phyloP scores from a whole-genome alignment of 2,797 vertebrate genomes.

The Chrosomus eos region DNA sequence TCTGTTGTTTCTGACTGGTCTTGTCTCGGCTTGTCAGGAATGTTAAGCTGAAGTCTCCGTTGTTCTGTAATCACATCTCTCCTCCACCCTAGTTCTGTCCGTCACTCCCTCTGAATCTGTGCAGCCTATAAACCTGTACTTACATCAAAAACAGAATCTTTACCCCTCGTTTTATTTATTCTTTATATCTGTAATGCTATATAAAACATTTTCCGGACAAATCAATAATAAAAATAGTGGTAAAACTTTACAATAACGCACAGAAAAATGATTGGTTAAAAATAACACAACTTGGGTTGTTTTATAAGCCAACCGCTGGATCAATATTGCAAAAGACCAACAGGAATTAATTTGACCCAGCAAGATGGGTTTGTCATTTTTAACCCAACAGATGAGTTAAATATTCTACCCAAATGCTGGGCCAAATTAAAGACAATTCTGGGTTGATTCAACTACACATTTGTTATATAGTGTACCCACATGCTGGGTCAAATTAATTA shows the following conservation, averaged over 20 bases:
- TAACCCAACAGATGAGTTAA: no score
- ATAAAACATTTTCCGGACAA: not conserved
- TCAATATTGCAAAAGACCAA: no score
- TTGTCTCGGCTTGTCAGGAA: constrained; percentile 79
- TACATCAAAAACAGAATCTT: not conserved
- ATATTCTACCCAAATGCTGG: no score
- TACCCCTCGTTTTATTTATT: not conserved
- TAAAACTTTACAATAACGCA: not conserved
- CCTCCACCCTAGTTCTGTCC: constrained; percentile 43
- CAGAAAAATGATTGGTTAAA: no score
- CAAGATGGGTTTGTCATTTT: no score
- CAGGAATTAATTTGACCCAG: no score
- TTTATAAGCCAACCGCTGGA: no score
- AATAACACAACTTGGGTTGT: no score
- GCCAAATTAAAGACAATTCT: no score
- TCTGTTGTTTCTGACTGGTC: constrained; percentile 59
- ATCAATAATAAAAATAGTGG: not conserved
- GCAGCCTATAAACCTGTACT: not conserved
- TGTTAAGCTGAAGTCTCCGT: constrained; percentile 66
- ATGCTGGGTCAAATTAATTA: no score
- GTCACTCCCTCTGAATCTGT: constrained; percentile 8
- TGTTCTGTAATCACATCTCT: constrained; percentile 52
- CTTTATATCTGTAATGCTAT: not conserved
- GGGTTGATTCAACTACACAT: no score
- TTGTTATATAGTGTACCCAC: no score